Evolutionary conservation across 92 coral and sea anemone genomes (phyloP).

Genomic region (Porites evermanni): DNA sequence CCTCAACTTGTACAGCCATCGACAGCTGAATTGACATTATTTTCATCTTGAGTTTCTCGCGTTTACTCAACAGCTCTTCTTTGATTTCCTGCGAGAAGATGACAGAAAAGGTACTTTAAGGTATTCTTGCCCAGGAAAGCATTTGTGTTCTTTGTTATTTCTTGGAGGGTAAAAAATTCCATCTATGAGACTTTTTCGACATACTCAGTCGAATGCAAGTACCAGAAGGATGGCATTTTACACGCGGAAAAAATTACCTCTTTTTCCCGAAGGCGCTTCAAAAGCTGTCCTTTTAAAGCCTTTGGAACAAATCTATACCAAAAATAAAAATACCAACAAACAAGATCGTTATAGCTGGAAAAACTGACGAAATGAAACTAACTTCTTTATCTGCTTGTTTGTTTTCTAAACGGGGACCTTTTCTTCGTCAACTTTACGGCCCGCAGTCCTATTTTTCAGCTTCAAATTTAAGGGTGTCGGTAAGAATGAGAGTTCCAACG

Average conservation of each 20-base stretch:
- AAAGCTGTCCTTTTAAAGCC: slow-evolving; percentile 52
- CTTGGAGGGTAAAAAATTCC: too few relatives aligned
- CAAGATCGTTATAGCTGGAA: background rate
- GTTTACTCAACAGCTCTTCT: slow-evolving; percentile 30
- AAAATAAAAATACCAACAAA: background rate
- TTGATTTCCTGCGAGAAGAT: slow-evolving; percentile 2
- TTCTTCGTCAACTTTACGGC: too few relatives aligned
- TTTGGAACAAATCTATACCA: slow-evolving; percentile 60
- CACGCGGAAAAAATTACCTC: slow-evolving; percentile 53
- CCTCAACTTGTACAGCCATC: slow-evolving; percentile 17
- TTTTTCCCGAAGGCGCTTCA: slow-evolving; percentile 62
- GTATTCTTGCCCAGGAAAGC: background rate
- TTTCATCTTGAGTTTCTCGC: slow-evolving; percentile 23
- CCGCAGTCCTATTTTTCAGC: too few relatives aligned
- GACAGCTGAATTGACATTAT: slow-evolving; percentile 17
- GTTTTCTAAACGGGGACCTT: too few relatives aligned
- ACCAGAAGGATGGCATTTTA: background rate
- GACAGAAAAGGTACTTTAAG: background rate
- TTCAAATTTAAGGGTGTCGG: too few relatives aligned
- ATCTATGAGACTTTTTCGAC: too few relatives aligned
- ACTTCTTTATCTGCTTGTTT: too few relatives aligned
- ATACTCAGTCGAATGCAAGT: background rate
- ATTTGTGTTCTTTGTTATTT: too few relatives aligned
- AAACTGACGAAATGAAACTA: background rate
- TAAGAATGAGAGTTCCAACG: too few relatives aligned